Evolutionary conservation across 2,113 vertebrate genomes (phyloP).

Genomic region (Steatornis caripensis): DNA sequence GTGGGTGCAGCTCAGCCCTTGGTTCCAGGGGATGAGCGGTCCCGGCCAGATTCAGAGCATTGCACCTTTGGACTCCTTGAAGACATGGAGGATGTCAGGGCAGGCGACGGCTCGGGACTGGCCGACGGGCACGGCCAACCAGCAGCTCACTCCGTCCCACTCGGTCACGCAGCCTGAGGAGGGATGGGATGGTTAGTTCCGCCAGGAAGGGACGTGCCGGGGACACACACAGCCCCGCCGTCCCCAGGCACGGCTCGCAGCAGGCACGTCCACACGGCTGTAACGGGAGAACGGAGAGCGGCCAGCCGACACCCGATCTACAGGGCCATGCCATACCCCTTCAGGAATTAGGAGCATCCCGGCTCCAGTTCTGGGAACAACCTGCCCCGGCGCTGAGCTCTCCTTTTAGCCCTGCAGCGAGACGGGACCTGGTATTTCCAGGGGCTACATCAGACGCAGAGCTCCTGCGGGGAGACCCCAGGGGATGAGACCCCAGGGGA

Average conservation of each 20-base stretch:
- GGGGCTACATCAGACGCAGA: not conserved
- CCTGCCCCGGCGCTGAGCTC: not conserved
- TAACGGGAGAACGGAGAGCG: not conserved
- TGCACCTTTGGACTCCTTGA: conserved; percentile 49
- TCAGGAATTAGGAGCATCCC: not conserved
- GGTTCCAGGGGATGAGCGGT: not conserved
- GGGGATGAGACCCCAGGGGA: rapidly evolving
- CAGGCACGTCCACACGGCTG: not conserved
- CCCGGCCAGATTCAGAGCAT: not conserved
- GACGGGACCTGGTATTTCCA: not conserved
- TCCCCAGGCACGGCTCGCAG: not conserved
- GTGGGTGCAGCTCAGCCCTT: not conserved
- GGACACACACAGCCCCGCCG: not conserved
- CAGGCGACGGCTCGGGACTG: conserved; percentile 28
- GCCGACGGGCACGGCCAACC: conserved; percentile 1
- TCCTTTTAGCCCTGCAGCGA: rapidly evolving
- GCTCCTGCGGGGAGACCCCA: not conserved
- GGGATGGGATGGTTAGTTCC: rapidly evolving
- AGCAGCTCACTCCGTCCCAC: conserved; percentile 74
- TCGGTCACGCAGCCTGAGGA: conserved; percentile 56
- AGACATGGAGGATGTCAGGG: conserved; percentile 17
- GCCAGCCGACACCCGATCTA: not conserved
- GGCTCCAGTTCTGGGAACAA: not conserved
- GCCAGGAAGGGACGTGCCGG: rapidly evolving
- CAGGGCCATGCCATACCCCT: not conserved